Evolutionary conservation across 2,888 invertebrate species (phyloP), one percentile per base, ranked within the genome.

Genomic region (Antheraea yamamai): DNA sequence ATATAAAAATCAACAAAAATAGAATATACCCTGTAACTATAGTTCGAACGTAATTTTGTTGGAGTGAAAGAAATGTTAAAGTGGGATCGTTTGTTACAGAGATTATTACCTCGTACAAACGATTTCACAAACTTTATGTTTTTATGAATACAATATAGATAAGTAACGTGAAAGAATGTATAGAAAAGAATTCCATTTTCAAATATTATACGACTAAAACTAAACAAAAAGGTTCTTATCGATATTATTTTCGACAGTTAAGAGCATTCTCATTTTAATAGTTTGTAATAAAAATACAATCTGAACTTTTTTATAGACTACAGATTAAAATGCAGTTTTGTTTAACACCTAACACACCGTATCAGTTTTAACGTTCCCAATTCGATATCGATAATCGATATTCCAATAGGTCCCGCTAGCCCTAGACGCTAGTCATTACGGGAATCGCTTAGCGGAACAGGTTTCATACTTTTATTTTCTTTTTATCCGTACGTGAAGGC

Each of bases 391-490:
- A 80, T 74, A 79, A 78, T 84, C 81, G 80, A 81, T 79, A 79
- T 80, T 80, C 81, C 79, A 78, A 72, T 47, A 61, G 74, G 77
- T 82, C 85, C 85, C 85, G 85, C 85, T 88, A 87, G 77, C 84
- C 87, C 80, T 80, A 83, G 81, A 79, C 75, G 81, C 87, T 84
- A 88, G 90, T 90, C 89, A 91, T 92, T 91, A 92, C 91, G 87
- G 91, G 91, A 90, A 86, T 79, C 83, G 84, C 87, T 88, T 89
- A 90, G 91, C 89, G 90, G 89, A 92, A 91, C 93, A 83, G 87
- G 92, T 91, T 90, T 88, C 77, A 82, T 30, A 86, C 89, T 89
- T 90, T 92, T 91, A 86, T 89, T 91, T 90, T 92, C 88, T 89
- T 90, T 92, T 89, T 85, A 86, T 79, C 73, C 85, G 83, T 83